Conservation (phyloP, 35 echinoderm and acorn worm genomes). For the Ophiothrix spiculata region DNA sequence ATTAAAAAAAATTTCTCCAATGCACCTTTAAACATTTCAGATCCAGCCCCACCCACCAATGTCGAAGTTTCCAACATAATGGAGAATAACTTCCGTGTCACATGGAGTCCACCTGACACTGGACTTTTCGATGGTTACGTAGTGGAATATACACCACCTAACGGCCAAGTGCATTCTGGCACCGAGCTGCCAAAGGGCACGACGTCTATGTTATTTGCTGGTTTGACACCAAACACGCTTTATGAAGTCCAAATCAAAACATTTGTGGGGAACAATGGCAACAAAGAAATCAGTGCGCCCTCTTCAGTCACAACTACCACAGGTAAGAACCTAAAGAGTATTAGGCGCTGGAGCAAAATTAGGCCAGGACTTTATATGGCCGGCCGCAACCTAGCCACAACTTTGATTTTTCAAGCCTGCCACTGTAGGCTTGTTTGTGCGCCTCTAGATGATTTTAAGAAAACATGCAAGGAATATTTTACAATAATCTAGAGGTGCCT, state of each 20-base stretch:
- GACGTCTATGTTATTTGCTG: background rate
- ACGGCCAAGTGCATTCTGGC: background rate
- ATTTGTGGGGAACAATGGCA: background rate
- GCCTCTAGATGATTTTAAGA: no score
- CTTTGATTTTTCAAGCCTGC: background rate
- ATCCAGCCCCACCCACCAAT: background rate
- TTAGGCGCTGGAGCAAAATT: no score
- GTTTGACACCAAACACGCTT: background rate
- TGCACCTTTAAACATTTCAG: no score
- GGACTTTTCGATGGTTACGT: background rate
- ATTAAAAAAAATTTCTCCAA: no score
- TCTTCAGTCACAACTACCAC: background rate
- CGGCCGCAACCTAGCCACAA: no score
- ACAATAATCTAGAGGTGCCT: background rate
- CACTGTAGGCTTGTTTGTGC: background rate
- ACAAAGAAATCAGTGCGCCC: background rate
- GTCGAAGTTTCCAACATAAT: background rate
- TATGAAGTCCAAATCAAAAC: background rate
- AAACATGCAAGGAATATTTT: background rate
- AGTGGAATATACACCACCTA: background rate
- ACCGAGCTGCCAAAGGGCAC: background rate
- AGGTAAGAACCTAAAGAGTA: background rate
- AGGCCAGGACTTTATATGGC: no score
- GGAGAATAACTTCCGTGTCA: background rate
- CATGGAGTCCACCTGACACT: background rate